Base-by-base conservation (phyloP, 2,113 vertebrate species). In the Pituophis catenifer region DNA sequence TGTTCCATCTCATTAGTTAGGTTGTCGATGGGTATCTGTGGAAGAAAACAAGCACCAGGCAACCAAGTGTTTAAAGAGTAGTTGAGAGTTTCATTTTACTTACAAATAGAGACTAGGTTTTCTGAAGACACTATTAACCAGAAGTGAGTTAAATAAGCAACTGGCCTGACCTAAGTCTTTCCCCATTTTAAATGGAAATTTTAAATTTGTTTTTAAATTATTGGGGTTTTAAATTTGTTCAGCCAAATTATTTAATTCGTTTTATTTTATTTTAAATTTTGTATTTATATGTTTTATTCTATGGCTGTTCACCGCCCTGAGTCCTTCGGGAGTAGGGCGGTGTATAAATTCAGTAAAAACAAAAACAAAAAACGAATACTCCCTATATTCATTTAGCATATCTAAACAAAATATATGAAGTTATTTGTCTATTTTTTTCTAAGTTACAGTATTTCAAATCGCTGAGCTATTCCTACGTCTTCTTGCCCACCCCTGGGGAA, bases 1-100 rank as follows among this genome's bases (percentile, higher is more conserved):
- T 99, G 99, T 95, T 99, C 98, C 94, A 99, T 99, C 97, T 99
- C 99, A 70, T 99, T 99, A 57, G 98, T 98, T 97, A 98, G 98
- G 75, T 93, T 97, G 94, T 99, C 99, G 3, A 98, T 95, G 52
- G 98, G 98, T 86, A 99, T 97, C 99, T 99, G 96, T 91, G 91
- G 96, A 95, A 1, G 95, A 85, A 96, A 85, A 94, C n/a, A 90
- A 86, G 50, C 29, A 91, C 94, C 91, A 95, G 88, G 95, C 89
- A 59, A 65, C 13, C 24, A 33, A 1, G 1, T 88, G 33, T n/a
- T 75, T 88, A 89, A 96, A 3, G 10, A 86, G 52, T 11, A 54
- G 50, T 89, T 65, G 90, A 89, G 12, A 48, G 3, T 5, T 93
- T 93, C 54, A 48, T 93, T 93, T 58, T 87, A 75, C 24, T 12